Evolutionary conservation across 2,888 invertebrate species (phyloP).

Genomic region (Tetragnatha montana): DNA sequence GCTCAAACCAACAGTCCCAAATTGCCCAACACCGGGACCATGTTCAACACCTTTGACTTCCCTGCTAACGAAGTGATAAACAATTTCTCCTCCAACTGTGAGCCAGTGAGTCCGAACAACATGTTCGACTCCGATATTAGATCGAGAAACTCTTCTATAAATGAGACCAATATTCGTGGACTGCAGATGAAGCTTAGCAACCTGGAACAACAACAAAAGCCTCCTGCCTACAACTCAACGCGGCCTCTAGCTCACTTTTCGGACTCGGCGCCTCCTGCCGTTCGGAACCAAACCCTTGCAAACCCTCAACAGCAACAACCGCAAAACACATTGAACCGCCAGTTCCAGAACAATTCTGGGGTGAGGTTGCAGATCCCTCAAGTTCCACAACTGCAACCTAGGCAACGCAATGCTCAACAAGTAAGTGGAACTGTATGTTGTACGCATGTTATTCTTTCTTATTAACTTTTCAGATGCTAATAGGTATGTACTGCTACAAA

Average conservation of each 20-base stretch:
- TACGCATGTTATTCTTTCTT: too few relatives aligned
- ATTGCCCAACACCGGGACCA: slow-evolving; percentile 19
- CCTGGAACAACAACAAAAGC: slow-evolving; percentile 50
- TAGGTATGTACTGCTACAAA: too few relatives aligned
- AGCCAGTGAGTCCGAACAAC: slow-evolving; percentile 48
- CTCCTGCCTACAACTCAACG: slow-evolving; percentile 73
- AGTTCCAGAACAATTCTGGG: slow-evolving; percentile 40
- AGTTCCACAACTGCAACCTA: slow-evolving; percentile 76
- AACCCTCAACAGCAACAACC: slow-evolving; percentile 23
- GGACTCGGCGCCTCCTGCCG: slow-evolving; percentile 60
- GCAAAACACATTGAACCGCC: slow-evolving; percentile 32
- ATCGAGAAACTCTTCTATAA: slow-evolving; percentile 18
- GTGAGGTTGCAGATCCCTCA: slow-evolving; percentile 85
- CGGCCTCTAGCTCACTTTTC: slow-evolving; percentile 76
- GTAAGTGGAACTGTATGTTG: slow-evolving; percentile 78
- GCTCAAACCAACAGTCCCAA: slow-evolving; percentile 34
- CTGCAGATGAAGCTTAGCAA: not conserved
- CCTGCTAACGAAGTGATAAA: not conserved
- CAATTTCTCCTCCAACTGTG: slow-evolving; percentile 38
- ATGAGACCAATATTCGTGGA: slow-evolving; percentile 15
- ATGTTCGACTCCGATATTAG: slow-evolving; percentile 33
- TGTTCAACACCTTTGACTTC: slow-evolving; percentile 44
- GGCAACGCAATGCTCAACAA: slow-evolving; percentile 83
- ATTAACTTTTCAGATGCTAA: too few relatives aligned
- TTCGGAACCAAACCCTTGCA: slow-evolving; percentile 25